phyloP scores from a whole-genome alignment of 2,888 invertebrate species.

The Pristionchus entomophagus region DNA sequence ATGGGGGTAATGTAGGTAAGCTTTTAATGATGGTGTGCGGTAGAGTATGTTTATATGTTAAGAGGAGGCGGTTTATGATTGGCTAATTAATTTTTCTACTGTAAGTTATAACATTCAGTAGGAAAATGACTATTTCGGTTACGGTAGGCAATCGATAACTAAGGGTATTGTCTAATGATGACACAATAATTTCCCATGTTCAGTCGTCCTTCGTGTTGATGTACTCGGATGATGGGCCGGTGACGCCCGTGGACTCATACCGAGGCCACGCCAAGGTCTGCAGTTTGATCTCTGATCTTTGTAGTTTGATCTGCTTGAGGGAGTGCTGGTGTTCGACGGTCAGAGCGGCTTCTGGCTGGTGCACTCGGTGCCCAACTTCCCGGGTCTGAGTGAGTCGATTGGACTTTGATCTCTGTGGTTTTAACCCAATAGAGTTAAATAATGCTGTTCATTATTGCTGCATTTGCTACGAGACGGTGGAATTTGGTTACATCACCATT shows the following conservation, averaged over 20 bases:
- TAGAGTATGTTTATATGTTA: background rate
- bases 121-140: too few species aligned
- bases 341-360: slow-evolving; percentile 89
- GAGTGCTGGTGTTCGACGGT: slow-evolving; percentile 68
- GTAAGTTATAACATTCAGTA: too few species aligned
- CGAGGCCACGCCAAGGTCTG: slow-evolving; percentile 63
- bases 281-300: slow-evolving; percentile 4
- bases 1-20: too few species aligned
- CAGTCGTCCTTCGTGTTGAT: slow-evolving; percentile 56
- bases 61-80: too few species aligned
- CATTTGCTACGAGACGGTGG: too few species aligned
- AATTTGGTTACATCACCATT: too few species aligned
- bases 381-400: slow-evolving; percentile 76
- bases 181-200: background rate
- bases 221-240: slow-evolving; percentile 64
- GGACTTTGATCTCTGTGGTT: background rate
- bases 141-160: too few species aligned
- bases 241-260: slow-evolving; percentile 53
- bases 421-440: too few species aligned
- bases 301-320: slow-evolving; percentile 34
- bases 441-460: too few species aligned
- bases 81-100: too few species aligned
- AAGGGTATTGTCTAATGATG: background rate
- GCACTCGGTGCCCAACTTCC: slow-evolving; percentile 94
- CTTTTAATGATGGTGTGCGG: background rate